Evolutionary conservation across 2,888 invertebrate species (phyloP), one percentile per base, ranked within the genome.

Genomic region (Leptopterna dolabrata): DNA sequence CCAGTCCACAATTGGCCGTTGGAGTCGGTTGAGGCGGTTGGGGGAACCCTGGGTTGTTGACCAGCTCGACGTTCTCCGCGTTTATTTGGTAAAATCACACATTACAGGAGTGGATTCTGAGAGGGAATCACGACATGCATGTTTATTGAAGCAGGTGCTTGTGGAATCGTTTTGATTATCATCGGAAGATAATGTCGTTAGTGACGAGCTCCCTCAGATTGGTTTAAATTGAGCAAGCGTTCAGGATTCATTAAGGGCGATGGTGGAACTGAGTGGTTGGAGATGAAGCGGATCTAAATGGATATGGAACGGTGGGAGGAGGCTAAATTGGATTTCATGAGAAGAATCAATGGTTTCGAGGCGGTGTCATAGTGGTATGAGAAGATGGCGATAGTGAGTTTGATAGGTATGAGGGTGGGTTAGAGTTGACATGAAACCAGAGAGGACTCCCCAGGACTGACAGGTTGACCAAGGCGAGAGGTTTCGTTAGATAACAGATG

Each of bases 401-500:
- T 11, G 16, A 13, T 9, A 9, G 43, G 43, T 13, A 13, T 6
- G 43, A 24, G 24, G 63, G 63, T 3, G 2, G 55, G 19, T 3
- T 1, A 24, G 63, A 19, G 13, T 19, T 63, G 63, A 63, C 63
- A 27, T 63, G 63, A 63, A 63, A 63, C 63, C 63, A 19, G 63
- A 63, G 63, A 63, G 63, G 63, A 63, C 63, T 63, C 63, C 63
- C 63, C 24, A 36, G 63, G 24, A n/a, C 4, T 63, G 63, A 63
- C 63, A 63, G 63, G 63, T 24, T 63, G 63, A 63, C 63, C 63
- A 24, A 63, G 63, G 63, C 63, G 63, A 63, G 63, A 63, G 63
- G 63, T 63, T 63, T 63, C 63, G 63, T 6, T 24, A 63, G 63
- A 63, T 63, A 63, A 63, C 19, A 63, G 63, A 63, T 63, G 63